Conservation (phyloP, 92 coral and sea anemone genomes). For the Siderastrea siderea region DNA sequence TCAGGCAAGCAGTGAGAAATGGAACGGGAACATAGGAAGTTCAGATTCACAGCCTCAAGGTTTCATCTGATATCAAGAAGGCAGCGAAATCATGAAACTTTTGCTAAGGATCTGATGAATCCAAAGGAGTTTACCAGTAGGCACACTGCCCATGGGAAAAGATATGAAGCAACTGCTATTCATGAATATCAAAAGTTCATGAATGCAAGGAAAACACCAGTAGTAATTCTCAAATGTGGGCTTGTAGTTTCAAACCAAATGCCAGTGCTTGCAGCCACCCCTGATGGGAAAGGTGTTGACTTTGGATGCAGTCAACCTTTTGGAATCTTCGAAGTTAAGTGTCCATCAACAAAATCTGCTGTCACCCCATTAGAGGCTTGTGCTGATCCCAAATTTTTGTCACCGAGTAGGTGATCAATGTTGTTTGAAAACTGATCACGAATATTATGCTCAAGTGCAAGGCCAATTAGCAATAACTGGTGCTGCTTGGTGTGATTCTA, state of each 20-base stretch:
- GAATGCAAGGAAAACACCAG: conserved; percentile 46
- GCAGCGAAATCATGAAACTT: conserved; percentile 57
- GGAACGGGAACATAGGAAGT: conserved; percentile 63
- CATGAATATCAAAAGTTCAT: conserved; percentile 67
- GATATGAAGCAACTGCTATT: conserved; percentile 71
- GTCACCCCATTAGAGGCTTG: conserved; percentile 68
- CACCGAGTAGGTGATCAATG: conserved; percentile 26
- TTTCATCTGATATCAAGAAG: conserved; percentile 53
- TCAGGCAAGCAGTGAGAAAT: conserved; percentile 46
- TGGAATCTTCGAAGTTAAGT: conserved; percentile 31
- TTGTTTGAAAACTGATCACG: conserved; percentile 5
- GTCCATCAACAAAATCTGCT: conserved; percentile 43
- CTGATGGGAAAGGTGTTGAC: conserved; percentile 31
- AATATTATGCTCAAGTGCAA: conserved; percentile 23
- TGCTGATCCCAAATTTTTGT: conserved; percentile 42
- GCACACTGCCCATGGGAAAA: conserved; percentile 68
- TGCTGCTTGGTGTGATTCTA: not conserved
- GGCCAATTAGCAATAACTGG: conserved; percentile 21
- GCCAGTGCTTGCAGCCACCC: conserved; percentile 57
- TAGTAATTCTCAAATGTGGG: conserved; percentile 59
- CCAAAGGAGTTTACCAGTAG: conserved; percentile 61
- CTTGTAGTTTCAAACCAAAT: conserved; percentile 20
- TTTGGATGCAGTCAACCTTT: not conserved
- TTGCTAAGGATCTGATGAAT: conserved; percentile 51
- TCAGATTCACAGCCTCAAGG: conserved; percentile 68